These are phyloP conservation scores for Chrysolina oricalcia DNA, from an alignment of 2,888 invertebrate species.

Conservation along the genomic window DNA sequence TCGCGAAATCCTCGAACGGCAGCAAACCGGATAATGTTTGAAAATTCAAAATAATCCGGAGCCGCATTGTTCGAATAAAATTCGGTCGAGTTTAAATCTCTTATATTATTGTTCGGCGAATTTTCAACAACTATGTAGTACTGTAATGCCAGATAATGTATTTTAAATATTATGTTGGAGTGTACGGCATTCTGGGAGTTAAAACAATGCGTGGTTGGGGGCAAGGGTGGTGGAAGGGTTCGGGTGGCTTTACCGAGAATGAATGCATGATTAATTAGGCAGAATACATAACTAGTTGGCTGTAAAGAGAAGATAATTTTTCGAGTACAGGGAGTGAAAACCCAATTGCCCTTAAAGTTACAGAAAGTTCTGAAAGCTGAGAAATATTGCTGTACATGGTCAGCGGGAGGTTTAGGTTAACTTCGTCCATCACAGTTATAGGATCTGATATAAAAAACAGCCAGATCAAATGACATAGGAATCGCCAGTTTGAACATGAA, in stretches of 20 bases:
- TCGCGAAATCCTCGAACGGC: constrained; percentile 31
- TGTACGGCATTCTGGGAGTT: constrained; percentile 9
- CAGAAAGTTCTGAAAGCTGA: too few relatives aligned
- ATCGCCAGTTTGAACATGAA: too few relatives aligned
- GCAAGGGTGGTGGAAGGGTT: constrained; percentile 2
- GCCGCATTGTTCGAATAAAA: constrained; percentile 48
- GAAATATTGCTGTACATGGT: too few relatives aligned
- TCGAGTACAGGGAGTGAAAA: too few relatives aligned
- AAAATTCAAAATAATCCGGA: constrained; percentile 47
- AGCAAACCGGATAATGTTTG: constrained; percentile 39
- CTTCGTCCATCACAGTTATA: too few relatives aligned
- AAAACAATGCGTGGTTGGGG: constrained; percentile 21
- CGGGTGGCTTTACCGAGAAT: constrained; percentile 5
- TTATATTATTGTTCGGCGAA: constrained; percentile 43
- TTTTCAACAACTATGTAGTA: constrained; percentile 47
- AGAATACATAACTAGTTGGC: background rate
- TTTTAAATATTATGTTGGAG: constrained; percentile 41
- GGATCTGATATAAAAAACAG: too few relatives aligned
- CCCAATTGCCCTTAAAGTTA: too few relatives aligned
- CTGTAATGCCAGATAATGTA: constrained; percentile 40
- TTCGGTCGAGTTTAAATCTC: constrained; percentile 45
- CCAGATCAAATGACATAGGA: too few relatives aligned
- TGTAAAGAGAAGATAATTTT: too few relatives aligned
- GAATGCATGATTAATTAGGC: constrained; percentile 19
- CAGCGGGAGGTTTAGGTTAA: too few relatives aligned